Percentiles rank a stretch among this genome's conserved stretches.
Evolutionary conservation across 2,888 invertebrate genomes (phyloP).

Genomic region (Microctonus aethiopoides): DNA sequence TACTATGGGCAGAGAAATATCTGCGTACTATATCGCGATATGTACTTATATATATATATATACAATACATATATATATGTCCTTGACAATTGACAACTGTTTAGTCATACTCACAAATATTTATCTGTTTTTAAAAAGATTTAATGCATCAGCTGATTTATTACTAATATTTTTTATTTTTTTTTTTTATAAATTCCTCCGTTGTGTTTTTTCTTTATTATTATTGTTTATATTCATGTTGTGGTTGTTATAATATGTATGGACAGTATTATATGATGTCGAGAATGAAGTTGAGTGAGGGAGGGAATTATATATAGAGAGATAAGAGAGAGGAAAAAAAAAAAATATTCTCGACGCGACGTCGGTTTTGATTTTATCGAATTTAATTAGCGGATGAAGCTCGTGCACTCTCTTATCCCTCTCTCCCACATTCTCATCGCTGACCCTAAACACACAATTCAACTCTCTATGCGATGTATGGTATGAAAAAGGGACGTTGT

Average conservation of each 20-base stretch:
- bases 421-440: conserved; percentile 11
- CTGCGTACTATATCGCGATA: not conserved
- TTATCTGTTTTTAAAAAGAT: too few relatives aligned
- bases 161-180: too few relatives aligned
- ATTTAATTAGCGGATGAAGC: conserved; percentile 57
- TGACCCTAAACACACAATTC: not conserved
- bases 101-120: too few relatives aligned
- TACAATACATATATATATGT: conserved; percentile 13
- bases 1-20: not conserved
- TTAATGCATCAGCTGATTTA: too few relatives aligned
- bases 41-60: too few relatives aligned
- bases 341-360: not conserved
- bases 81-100: conserved; percentile 27
- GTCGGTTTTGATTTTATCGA: conserved; percentile 51
- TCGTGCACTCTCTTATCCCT: conserved; percentile 36
- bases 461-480: not conserved
- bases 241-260: too few relatives aligned
- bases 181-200: too few relatives aligned
- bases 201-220: too few relatives aligned
- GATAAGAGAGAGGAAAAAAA: not conserved
- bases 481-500: not conserved
- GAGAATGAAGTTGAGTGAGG: conserved; percentile 17
- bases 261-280: conserved; percentile 38
- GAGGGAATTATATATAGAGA: too few relatives aligned
- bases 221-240: too few relatives aligned